phyloP scores from a whole-genome alignment of 2,797 vertebrate genomes.

The Pseudotriccus pelzelni region DNA sequence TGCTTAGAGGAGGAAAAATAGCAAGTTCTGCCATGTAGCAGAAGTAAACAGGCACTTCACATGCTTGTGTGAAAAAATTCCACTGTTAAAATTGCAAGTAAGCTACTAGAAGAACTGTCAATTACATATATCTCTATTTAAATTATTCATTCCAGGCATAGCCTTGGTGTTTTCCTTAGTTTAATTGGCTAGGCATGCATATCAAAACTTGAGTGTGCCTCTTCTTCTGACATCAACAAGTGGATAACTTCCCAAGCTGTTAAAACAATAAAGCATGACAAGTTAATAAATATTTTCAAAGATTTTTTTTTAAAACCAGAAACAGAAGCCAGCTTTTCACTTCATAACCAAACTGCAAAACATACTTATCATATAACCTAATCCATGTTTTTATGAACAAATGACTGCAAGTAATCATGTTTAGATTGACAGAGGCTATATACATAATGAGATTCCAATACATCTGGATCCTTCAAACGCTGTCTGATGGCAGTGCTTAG shows the following conservation, averaged over 20 bases:
- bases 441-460: background rate
- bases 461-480: background rate
- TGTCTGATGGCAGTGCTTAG: background rate
- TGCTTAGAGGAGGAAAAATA: background rate
- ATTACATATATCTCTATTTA: background rate
- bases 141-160: background rate
- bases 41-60: background rate
- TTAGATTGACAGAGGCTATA: background rate
- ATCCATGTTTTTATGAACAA: background rate
- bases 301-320: background rate
- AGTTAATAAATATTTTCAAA: slow-evolving; percentile 27
- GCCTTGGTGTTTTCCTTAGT: background rate
- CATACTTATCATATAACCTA: background rate
- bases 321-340: background rate
- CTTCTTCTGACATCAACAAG: background rate
- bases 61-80: background rate
- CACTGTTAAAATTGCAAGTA: background rate
- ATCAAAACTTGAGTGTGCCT: background rate
- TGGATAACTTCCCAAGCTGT: background rate
- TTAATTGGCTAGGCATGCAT: background rate
- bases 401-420: background rate
- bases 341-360: background rate
- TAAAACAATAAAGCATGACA: background rate
- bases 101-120: background rate
- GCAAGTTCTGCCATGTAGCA: background rate